Base-by-base conservation (phyloP, 2,888 invertebrate genomes). In the Euplagia quadripunctaria region DNA sequence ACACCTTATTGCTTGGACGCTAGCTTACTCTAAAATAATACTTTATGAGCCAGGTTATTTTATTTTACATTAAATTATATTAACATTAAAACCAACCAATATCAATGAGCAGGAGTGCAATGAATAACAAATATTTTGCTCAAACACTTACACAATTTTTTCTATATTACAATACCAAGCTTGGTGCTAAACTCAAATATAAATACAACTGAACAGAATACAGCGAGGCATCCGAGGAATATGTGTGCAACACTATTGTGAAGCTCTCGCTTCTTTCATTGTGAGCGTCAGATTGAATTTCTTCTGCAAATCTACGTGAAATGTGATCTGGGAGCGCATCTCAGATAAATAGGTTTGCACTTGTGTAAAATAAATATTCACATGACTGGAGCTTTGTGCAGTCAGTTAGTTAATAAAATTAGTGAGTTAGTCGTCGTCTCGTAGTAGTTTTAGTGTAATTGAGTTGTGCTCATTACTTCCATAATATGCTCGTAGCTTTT, bases 221-320 rank as follows among this genome's bases (percentile, higher is more conserved):
- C 46, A 9, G 46, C 43, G 76, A 82, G 77, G 85, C 82, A 83
- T 78, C 61, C 64, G 71, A 63, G 72, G 74, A 85, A 85, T 87
- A 85, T 86, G 86, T 86, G 86, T 86, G 79, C 85, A 85, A 80
- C 85, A 80, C 88, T 80, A 89, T 90, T 89, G 89, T 89, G 85
- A 79, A 83, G 81, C 83, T 83, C 83, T 85, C 86, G 83, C 79
- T 84, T 79, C 84, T 85, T 81, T 79, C 80, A 86, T 85, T 89
- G 88, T 86, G 85, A 74, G 77, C 76, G 74, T 77, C 82, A 87
- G 88, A 91, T 91, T 91, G 88, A 89, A 90, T 91, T 91, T 90
- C 88, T 88, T 86, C 83, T 82, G 84, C 85, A 83, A 85, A 87
- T 86, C 85, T 83, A 68, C 79, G 84, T 78, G 85, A 83, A 85